Percentiles rank a stretch among this genome's conserved stretches.
These are phyloP conservation scores for Darevskia nairensis DNA, from an alignment of 2,797 vertebrate genomes.

Conservation along the genomic window DNA sequence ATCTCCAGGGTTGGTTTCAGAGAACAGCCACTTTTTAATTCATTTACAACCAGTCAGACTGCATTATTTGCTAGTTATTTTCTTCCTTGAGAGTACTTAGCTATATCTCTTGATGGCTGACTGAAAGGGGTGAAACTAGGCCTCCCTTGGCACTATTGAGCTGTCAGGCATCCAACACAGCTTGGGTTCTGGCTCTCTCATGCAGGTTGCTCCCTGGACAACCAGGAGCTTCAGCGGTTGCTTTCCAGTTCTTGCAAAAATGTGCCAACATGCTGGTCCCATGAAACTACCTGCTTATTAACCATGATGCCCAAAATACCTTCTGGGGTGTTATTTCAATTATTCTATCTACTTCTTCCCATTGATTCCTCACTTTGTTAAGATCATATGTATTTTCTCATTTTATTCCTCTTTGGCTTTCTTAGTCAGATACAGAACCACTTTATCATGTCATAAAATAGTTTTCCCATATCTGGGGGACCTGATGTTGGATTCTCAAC, in stretches of 20 bases:
- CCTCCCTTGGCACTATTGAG: neutral
- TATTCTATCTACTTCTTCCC: slow-evolving; percentile 49
- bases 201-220: slow-evolving; percentile 44
- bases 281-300: slow-evolving; percentile 64
- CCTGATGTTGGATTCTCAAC: no score
- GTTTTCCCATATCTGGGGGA: neutral
- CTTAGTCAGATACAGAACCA: neutral
- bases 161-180: neutral
- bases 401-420: fast-evolving
- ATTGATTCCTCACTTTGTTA: slow-evolving; percentile 56
- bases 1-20: neutral
- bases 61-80: neutral
- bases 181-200: slow-evolving; percentile 18
- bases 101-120: neutral
- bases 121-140: neutral
- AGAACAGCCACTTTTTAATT: neutral
- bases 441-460: slow-evolving; percentile 1
- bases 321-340: slow-evolving; percentile 61
- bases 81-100: neutral
- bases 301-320: slow-evolving; percentile 61
- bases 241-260: slow-evolving; percentile 61
- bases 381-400: slow-evolving; percentile 18
- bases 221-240: slow-evolving; percentile 56
- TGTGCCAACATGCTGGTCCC: slow-evolving; percentile 57
- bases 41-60: fast-evolving